Conservation (phyloP, 2,113 vertebrate species). For the Nematolebias whitei region DNA sequence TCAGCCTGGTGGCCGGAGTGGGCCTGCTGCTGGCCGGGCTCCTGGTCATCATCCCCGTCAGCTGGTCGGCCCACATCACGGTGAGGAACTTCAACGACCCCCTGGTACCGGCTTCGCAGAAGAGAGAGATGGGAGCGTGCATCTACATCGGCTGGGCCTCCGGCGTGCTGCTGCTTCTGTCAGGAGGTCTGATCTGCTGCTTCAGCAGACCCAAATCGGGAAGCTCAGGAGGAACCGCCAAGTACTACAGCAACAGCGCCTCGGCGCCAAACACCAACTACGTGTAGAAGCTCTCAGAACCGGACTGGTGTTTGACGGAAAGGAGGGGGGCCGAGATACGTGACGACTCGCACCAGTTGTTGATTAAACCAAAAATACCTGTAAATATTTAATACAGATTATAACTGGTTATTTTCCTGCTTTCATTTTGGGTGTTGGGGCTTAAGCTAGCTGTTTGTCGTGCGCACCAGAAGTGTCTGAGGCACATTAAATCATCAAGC, state of each 20-base stretch:
- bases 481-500: too few species aligned
- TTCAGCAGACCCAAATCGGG: slow-evolving; percentile 70
- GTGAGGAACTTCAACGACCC: slow-evolving; percentile 74
- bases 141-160: slow-evolving; percentile 81
- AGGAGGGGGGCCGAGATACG: not conserved
- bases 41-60: slow-evolving; percentile 77
- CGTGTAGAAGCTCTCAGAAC: slow-evolving; percentile 52
- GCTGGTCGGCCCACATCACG: slow-evolving; percentile 75
- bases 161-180: slow-evolving; percentile 74
- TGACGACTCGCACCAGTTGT: slow-evolving; percentile 4
- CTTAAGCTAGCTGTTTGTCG: too few species aligned
- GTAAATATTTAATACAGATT: slow-evolving; percentile 53
- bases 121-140: slow-evolving; percentile 77
- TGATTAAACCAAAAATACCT: not conserved
- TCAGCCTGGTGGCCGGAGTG: slow-evolving; percentile 72
- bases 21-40: slow-evolving; percentile 76
- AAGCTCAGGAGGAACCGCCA: slow-evolving; percentile 66
- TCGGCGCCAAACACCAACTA: slow-evolving; percentile 73
- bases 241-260: slow-evolving; percentile 77
- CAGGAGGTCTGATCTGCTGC: slow-evolving; percentile 80
- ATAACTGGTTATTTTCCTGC: not conserved
- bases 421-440: slow-evolving; percentile 9
- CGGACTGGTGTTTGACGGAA: slow-evolving; percentile 16
- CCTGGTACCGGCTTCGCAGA: rapidly evolving
- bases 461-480: too few species aligned